Evolutionary conservation across 1,140 invertebrate genomes (phyloP), one percentile per base, ranked within the genome.

Genomic region (Drosophila suzukii): DNA sequence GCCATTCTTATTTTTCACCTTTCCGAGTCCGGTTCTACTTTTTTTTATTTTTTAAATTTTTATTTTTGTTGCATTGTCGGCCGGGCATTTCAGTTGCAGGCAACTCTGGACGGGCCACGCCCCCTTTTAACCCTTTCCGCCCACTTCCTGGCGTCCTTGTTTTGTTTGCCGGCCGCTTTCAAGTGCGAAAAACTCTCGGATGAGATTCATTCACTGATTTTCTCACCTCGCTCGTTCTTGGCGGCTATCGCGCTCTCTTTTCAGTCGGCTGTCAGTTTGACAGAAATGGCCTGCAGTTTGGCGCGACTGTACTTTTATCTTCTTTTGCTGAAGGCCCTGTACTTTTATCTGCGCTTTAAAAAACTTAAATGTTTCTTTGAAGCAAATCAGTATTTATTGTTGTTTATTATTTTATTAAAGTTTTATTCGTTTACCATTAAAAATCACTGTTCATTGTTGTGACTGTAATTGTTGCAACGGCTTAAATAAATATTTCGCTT

Each of bases 1-100:
- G 47, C 53, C 47, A 75, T 75, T 75, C 73, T 66, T 75, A 75
- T 75, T 66, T 75, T 75, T 57, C 54, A 56, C 49, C 73, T 66
- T 66, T 44, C 59, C 60, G 30, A 68, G 59, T 67, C 20, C n/a
- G 38, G n/a, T 38, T 36, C 20, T 36, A 11, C 12, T 24, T 11
- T 62, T 24, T 30, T 15, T 46, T 53, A 39, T 34, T 61, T 41
- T 51, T 43, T n/a, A n/a, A n/a, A 20, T 20, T 61, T 32, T 39
- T 38, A 12, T 20, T 34, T 47, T 56, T 75, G 39, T 44, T 51
- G 59, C 51, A 75, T 75, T 75, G 61, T 75, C 58, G 27, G 54
- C 10, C 7, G 15, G 54, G 41, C 60, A 75, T 75, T 75, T 66
- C 73, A 75, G 73, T 75, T 75, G 53, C 73, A 75, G 73, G 59